Evolutionary conservation across 2,888 invertebrate genomes (phyloP), one percentile per base, ranked within the genome.

Genomic region (Steromphala cineraria): DNA sequence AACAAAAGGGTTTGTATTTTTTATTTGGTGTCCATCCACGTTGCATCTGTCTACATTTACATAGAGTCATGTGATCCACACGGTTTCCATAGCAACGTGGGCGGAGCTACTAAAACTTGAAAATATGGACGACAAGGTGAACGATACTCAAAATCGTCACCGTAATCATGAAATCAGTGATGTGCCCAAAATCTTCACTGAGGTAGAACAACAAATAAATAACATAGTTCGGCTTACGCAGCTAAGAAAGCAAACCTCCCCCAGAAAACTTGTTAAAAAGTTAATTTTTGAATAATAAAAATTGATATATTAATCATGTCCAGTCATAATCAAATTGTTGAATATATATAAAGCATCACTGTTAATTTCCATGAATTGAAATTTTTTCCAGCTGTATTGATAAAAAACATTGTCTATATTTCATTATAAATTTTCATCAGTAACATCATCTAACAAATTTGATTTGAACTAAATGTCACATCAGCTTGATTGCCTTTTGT

Each of bases 191-290:
- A 62, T 62, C 62, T 62, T 62, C 62, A 62, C 62, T 62, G 62
- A 62, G 62, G 62, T 62, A 62, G 62, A 62, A 62, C 62, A 62
- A 62, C 62, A 62, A 56, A 62, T 62, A 62, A 62, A 62, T 62
- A 62, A 62, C 62, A 24, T 24, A 62, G 62, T 62, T 62, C 62
- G 28, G 17, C 62, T 62, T 62, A 62, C 17, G 62, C 24, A 24
- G 24, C 62, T 62, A 62, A 28, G 28, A 10, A 62, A 62, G 62
- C 62, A 24, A 21, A 15, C 24, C 62, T 62, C 62, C 62, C 24
- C 62, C 28, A 62, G 28, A 24, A 62, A 62, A 46, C 46, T 46
- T 46, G 13, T 36, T 36, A 36, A 3, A 36, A n/a, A n/a, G n/a
- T n/a, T n/a, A n/a, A n/a, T n/a, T n/a, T n/a, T n/a, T n/a, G n/a